Evolutionary conservation across 1,140 invertebrate genomes (phyloP).

Genomic region (Ceratosolen fusciceps): DNA sequence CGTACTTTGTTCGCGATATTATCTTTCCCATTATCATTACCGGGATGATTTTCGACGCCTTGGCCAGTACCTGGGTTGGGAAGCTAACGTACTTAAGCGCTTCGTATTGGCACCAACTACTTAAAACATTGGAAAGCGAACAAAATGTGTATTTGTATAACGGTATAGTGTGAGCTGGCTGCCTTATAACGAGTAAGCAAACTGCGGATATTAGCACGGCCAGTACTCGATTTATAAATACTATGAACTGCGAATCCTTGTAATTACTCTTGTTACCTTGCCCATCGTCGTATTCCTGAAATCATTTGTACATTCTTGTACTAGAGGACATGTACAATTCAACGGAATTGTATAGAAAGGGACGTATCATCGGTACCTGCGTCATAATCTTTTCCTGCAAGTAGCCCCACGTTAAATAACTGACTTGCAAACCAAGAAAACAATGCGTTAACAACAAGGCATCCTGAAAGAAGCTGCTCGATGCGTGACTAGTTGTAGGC

Average conservation of each 20-base stretch:
- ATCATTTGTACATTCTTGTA: constrained; percentile 22
- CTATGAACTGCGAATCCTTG: constrained; percentile 94
- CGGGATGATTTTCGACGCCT: constrained; percentile 96
- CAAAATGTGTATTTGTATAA: constrained; percentile 97
- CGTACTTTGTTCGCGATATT: constrained; percentile 89
- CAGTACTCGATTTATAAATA: constrained; percentile 92
- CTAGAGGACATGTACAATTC: too few species aligned
- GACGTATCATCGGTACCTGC: constrained; percentile 70
- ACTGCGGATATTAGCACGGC: constrained; percentile 83
- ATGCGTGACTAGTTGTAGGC: constrained; percentile 54
- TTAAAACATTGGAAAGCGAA: constrained; percentile 98
- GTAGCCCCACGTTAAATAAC: constrained; percentile 95
- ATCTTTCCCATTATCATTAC: constrained; percentile 99
- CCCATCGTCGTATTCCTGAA: constrained; percentile 78
- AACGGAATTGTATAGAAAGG: not conserved
- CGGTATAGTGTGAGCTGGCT: constrained; percentile 85
- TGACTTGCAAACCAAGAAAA: constrained; percentile 89
- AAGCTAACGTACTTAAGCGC: constrained; percentile 98
- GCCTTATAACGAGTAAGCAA: constrained; percentile 75
- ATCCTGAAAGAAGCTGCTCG: constrained; percentile 73
- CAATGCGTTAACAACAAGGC: constrained; percentile 80
- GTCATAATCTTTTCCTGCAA: constrained; percentile 96
- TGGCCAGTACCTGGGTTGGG: constrained; percentile 95
- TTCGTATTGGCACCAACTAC: constrained; percentile 99
- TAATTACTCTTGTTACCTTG: constrained; percentile 80